phyloP scores from a whole-genome alignment of 35 echinoderm and acorn worm genomes.

The Apostichopus japonicus region DNA sequence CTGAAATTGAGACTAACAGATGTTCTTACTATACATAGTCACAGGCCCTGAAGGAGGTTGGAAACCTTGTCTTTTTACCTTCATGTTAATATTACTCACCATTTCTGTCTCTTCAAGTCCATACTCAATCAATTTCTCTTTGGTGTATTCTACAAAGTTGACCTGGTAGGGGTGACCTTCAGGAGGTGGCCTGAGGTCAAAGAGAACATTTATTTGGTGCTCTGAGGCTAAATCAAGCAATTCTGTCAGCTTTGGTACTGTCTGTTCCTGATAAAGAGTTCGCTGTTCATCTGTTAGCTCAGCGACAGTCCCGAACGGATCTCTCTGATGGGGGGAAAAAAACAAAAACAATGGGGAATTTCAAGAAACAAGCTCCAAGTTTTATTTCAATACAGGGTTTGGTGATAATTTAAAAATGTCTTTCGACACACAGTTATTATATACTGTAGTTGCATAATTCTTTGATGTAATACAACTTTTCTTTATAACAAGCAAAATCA shows the following conservation, averaged over 20 bases:
- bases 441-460: too few relatives aligned
- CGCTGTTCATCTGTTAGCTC: conserved; percentile 41
- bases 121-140: not conserved
- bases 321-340: conserved; percentile 44
- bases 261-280: conserved; percentile 52
- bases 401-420: too few relatives aligned
- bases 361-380: too few relatives aligned
- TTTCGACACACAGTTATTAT: too few relatives aligned
- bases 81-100: not conserved
- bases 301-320: conserved; percentile 67
- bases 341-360: not conserved
- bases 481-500: too few relatives aligned
- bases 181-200: conserved; percentile 61
- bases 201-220: conserved; percentile 57
- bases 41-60: too few relatives aligned
- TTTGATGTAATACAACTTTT: too few relatives aligned
- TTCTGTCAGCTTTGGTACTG: conserved; percentile 42
- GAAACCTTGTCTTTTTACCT: too few relatives aligned
- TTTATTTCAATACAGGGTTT: too few relatives aligned
- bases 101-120: conserved; percentile 29
- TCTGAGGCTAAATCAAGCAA: conserved; percentile 54
- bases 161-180: conserved; percentile 36
- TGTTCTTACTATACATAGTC: too few relatives aligned
- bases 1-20: too few relatives aligned
- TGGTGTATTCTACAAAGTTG: conserved; percentile 39